These are phyloP conservation scores for Amphibalanus amphitrite DNA, from an alignment of 1,140 invertebrate genomes.

Conservation along the genomic window DNA sequence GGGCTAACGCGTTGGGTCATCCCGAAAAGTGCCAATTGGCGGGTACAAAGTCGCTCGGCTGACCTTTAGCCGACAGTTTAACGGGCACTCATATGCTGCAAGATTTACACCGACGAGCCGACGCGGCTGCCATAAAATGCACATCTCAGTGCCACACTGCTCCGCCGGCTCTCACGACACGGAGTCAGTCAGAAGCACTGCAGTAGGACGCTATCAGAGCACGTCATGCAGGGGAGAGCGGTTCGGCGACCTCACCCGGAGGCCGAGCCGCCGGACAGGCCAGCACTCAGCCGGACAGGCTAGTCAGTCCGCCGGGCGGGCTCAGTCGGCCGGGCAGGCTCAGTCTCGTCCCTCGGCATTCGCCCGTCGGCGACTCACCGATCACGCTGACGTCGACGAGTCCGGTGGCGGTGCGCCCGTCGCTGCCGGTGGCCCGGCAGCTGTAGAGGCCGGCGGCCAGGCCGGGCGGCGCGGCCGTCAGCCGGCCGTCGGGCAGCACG, in stretches of 20 bases:
- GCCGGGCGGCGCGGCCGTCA: conserved; percentile 28
- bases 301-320: neutral
- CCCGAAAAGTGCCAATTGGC: neutral
- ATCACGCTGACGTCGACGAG: conserved; percentile 28
- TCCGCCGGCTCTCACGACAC: no score
- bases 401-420: conserved; percentile 23
- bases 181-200: no score
- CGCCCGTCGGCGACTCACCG: conserved; percentile 23
- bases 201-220: neutral
- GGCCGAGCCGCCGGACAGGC: neutral
- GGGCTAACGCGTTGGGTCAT: neutral
- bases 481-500: conserved; percentile 27
- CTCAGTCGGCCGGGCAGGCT: neutral
- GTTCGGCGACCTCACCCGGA: neutral
- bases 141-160: neutral
- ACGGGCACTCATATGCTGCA: no score
- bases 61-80: neutral
- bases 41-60: neutral
- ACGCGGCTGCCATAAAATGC: neutral
- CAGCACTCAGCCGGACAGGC: neutral
- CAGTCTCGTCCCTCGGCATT: neutral
- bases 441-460: conserved; percentile 31
- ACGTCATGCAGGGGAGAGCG: neutral
- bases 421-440: conserved; percentile 28
- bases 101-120: neutral